Conservation (phyloP, 2,113 vertebrate species). For the Pollimyrus isidori region DNA sequence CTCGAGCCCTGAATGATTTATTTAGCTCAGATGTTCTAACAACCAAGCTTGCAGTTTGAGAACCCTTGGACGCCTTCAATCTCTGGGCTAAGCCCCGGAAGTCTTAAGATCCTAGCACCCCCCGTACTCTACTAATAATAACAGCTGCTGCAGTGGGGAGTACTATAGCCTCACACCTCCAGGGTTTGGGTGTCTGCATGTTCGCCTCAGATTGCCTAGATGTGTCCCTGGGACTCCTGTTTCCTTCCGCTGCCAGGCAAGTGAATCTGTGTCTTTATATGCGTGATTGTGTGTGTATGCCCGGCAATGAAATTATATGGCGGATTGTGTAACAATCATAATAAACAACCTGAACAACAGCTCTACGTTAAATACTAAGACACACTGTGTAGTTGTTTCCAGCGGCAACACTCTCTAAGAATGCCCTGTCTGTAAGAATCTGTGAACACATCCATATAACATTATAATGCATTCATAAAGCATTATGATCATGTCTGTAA, state of each 20-base stretch:
- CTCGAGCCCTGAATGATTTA: not conserved
- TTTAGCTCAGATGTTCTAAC: not conserved
- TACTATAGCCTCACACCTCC: not conserved
- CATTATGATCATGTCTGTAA: not conserved
- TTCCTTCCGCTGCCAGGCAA: not conserved
- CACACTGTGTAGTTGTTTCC: not conserved
- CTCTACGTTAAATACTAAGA: not conserved
- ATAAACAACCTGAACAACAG: not conserved
- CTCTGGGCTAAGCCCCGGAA: not conserved
- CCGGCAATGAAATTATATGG: not conserved
- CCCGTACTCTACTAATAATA: not conserved
- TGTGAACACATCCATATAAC: not conserved
- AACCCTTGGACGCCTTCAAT: not conserved
- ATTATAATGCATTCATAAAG: not conserved
- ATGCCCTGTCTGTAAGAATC: not conserved
- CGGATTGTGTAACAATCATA: not conserved
- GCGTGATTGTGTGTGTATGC: not conserved
- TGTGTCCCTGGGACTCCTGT: not conserved
- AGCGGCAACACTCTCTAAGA: not conserved
- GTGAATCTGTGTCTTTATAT: not conserved
- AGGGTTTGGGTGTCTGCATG: not conserved
- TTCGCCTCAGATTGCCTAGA: no score
- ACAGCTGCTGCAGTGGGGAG: not conserved
- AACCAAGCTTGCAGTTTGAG: not conserved
- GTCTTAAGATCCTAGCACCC: not conserved